Base-by-base conservation (phyloP, 2,113 vertebrate genomes). In the Paramormyrops kingsleyae region DNA sequence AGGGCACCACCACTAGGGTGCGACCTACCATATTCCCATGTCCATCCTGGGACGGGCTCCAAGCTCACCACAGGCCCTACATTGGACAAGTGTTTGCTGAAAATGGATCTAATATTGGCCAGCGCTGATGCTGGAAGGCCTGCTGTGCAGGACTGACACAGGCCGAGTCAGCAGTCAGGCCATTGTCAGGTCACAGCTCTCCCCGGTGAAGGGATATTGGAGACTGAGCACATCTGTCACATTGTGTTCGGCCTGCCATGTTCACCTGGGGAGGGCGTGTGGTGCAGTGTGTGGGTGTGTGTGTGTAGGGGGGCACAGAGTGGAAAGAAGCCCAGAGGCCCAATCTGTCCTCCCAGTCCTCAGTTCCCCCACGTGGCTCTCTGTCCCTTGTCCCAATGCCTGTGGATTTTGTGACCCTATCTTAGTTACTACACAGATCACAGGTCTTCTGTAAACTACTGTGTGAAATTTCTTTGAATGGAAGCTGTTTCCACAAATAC, bases 141-240 rank as follows among this genome's bases (percentile, higher is more conserved):
- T 39, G 27, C 13, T 77, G 12, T 77, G 31, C 35, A 42, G 35
- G 13, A 42, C 35, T 77, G 35, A 42, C 5, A 39, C 35, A 42
- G 74, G 44, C 44, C 2, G 12, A 93, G 89, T 91, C 93, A 92
- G 91, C 91, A 89, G 91, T 94, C 92, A 92, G 89, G 92, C 90
- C 91, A 91, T 80, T 91, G 90, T 92, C 92, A 85, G 87, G 91
- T 91, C 90, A 89, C 87, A 89, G 92, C 66, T 56, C n/a, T 27
- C 89, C 91, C 92, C 74, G 90, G 66, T 89, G 88, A 66, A 84
- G 92, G 92, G 92, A 93, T 92, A 92, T 15, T 7, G 83, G 91
- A 62, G 89, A 91, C 24, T 66, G 90, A 93, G 91, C 91, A 90
- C 88, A 91, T 91, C 89, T 91, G 92, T 62, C 89, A 80, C 91